Conservation (phyloP, 2,888 invertebrate species). For the Cosmia trapezina region DNA sequence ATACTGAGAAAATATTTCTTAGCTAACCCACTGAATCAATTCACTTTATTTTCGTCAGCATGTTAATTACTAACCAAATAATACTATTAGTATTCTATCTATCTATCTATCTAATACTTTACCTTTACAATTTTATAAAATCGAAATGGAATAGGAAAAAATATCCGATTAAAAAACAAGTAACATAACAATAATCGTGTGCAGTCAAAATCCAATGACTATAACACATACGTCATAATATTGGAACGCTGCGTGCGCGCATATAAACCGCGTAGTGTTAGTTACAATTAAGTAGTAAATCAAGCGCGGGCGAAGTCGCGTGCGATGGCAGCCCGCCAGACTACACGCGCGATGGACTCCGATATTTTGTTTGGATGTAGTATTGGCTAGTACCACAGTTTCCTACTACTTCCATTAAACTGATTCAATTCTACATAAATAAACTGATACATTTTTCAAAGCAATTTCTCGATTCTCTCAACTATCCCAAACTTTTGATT, state of each 20-base stretch:
- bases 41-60: neutral
- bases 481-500: neutral
- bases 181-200: neutral
- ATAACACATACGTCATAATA: constrained; percentile 17
- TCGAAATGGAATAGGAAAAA: neutral
- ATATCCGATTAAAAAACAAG: neutral
- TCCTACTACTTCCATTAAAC: constrained; percentile 26
- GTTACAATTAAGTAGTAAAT: constrained; percentile 69
- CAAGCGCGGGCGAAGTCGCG: constrained; percentile 39
- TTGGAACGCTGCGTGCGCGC: constrained; percentile 13
- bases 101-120: too few relatives aligned
- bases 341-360: constrained; percentile 42
- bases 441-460: constrained; percentile 8
- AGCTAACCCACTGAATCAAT: neutral
- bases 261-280: constrained; percentile 46
- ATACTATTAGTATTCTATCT: too few relatives aligned
- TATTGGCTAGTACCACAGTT: constrained; percentile 20
- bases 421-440: constrained; percentile 18
- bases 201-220: constrained; percentile 28
- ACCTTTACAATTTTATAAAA: neutral
- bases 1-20: neutral
- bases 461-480: neutral
- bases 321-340: constrained; percentile 66
- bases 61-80: neutral
- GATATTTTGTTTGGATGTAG: constrained; percentile 40